Percentiles rank a stretch among this genome's conserved stretches.
Conservation (phyloP, 2,888 invertebrate species). For the Sussaba pulchella region DNA sequence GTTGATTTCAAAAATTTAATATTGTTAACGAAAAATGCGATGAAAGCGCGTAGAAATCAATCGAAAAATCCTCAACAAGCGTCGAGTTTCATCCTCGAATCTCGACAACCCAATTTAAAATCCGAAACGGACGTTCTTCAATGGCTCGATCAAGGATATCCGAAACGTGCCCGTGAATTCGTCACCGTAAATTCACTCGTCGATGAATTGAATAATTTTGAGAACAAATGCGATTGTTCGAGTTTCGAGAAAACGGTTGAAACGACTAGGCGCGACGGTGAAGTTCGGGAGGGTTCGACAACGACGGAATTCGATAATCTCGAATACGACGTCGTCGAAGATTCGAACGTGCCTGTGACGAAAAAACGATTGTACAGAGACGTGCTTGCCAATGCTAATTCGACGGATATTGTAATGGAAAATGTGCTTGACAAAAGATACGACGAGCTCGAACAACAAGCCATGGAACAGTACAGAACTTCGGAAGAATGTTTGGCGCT, state of each 20-base stretch:
- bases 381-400: conserved; percentile 84
- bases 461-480: conserved; percentile 88
- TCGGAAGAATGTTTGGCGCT: conserved; percentile 81
- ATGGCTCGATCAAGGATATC: conserved; percentile 75
- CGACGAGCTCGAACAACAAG: conserved; percentile 88
- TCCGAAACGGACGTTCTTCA: conserved; percentile 70
- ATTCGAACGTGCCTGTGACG: conserved; percentile 44
- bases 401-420: conserved; percentile 68
- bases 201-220: conserved; percentile 69
- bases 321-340: conserved; percentile 33
- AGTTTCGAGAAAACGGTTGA: too few relatives aligned
- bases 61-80: conserved; percentile 71
- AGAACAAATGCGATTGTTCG: conserved; percentile 63
- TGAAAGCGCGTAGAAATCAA: conserved; percentile 76
- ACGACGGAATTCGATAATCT: too few relatives aligned
- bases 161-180: conserved; percentile 72
- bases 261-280: too few relatives aligned
- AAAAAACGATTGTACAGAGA: conserved; percentile 86
- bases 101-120: conserved; percentile 72
- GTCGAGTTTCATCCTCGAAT: conserved; percentile 71
- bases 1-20: conserved; percentile 82
- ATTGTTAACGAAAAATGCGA: conserved; percentile 79
- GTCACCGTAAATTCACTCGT: conserved; percentile 69
- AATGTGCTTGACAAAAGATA: conserved; percentile 76
- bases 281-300: too few relatives aligned